Percentiles rank a stretch among this genome's conserved stretches.
Conservation (phyloP, 2,113 vertebrate species). For the Rhinolophus sinicus region DNA sequence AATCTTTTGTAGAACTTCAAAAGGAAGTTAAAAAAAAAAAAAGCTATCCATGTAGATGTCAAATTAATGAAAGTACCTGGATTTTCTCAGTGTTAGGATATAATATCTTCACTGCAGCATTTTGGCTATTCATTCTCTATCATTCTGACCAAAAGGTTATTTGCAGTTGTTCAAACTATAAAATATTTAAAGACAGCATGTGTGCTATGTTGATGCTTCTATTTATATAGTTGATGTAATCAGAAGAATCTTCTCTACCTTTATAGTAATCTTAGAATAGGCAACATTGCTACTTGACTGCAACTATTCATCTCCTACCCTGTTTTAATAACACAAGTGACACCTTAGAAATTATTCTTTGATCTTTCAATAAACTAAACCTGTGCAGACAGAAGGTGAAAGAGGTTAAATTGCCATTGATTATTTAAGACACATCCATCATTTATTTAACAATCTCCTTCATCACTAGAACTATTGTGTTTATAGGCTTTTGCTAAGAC, state of each 20-base stretch:
- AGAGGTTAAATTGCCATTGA: slow-evolving; percentile 70
- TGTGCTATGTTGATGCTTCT: neutral
- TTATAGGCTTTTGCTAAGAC: neutral
- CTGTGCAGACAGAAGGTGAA: slow-evolving; percentile 58
- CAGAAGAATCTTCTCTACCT: neutral
- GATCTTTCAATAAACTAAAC: slow-evolving; percentile 73
- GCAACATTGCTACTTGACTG: neutral
- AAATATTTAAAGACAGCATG: neutral
- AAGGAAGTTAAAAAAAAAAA: neutral
- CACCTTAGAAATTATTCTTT: slow-evolving; percentile 69
- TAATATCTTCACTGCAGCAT: neutral
- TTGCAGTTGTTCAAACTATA: neutral
- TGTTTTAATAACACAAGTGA: slow-evolving; percentile 57
- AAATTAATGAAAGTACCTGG: neutral
- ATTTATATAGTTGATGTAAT: neutral
- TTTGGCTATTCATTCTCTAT: neutral
- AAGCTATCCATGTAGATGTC: neutral
- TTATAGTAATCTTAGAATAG: neutral
- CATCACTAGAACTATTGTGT: neutral
- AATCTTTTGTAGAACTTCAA: neutral
- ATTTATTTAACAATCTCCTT: slow-evolving; percentile 61
- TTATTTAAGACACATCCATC: slow-evolving; percentile 66
- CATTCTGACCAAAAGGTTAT: slow-evolving; percentile 53
- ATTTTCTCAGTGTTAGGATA: slow-evolving; percentile 5
- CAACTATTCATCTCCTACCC: slow-evolving; percentile 27